phyloP scores from a whole-genome alignment of 1,140 invertebrate species.

The Drosophila arawakana region DNA sequence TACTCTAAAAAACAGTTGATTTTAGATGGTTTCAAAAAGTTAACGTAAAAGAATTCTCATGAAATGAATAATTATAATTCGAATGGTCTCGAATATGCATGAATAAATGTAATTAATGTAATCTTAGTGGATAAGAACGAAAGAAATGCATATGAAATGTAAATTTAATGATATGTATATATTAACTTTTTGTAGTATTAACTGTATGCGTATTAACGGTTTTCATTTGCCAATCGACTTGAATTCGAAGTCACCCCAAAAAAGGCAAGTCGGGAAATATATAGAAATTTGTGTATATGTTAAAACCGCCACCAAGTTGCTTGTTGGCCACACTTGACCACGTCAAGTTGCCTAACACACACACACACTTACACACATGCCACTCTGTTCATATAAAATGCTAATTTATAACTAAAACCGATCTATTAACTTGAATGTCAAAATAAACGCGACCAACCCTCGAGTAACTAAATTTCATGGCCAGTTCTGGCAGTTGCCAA shows the following conservation, averaged over 20 bases:
- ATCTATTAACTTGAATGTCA: constrained; percentile 83
- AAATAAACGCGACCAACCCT: constrained; percentile 74
- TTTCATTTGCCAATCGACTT: constrained; percentile 20
- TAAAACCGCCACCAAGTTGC: constrained; percentile 20
- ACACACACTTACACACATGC: constrained; percentile 39
- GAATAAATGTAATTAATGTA: constrained; percentile 10
- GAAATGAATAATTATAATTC: neutral
- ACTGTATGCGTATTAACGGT: constrained; percentile 8
- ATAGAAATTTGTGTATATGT: too few species aligned
- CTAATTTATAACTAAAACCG: constrained; percentile 82
- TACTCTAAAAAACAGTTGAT: too few species aligned
- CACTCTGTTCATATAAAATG: constrained; percentile 73
- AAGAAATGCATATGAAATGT: constrained; percentile 13
- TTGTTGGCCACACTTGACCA: constrained; percentile 21
- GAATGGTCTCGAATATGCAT: constrained; percentile 1
- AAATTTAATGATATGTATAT: constrained; percentile 20
- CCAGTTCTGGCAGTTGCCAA: constrained; percentile 32
- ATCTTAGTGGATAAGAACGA: constrained; percentile 8
- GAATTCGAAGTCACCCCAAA: constrained; percentile 13
- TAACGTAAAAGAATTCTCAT: neutral
- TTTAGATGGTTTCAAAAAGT: too few species aligned
- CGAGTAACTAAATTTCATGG: constrained; percentile 26
- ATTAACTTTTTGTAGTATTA: constrained; percentile 15
- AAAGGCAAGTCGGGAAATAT: neutral
- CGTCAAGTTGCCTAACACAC: constrained; percentile 25